Percentiles rank a stretch among this genome's conserved stretches.
phyloP scores from a whole-genome alignment of 2,113 vertebrate genomes.

The Mirounga angustirostris region DNA sequence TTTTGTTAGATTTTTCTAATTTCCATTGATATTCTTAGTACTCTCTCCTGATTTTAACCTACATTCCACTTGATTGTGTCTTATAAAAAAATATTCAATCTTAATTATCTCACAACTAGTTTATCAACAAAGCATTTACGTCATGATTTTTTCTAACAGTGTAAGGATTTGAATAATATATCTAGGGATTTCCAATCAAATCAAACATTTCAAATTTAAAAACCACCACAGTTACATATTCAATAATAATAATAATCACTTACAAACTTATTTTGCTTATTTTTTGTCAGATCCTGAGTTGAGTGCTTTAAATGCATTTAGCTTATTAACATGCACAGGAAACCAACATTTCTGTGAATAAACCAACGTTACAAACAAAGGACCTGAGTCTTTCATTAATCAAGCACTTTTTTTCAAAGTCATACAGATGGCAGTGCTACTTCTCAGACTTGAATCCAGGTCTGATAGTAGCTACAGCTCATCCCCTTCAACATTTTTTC shows the following conservation, averaged over 20 bases:
- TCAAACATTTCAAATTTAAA: background rate
- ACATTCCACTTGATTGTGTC: background rate
- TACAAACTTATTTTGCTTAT: background rate
- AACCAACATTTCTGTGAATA: background rate
- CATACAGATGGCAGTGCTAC: background rate
- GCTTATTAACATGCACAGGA: fast-evolving
- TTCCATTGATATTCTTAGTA: background rate
- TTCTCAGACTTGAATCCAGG: background rate
- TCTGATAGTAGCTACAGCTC: background rate
- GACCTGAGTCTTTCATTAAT: background rate
- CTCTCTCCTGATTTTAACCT: background rate
- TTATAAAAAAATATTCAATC: slow-evolving; percentile 15
- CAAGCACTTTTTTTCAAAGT: background rate
- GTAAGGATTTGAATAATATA: background rate
- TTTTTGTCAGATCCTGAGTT: background rate
- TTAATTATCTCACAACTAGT: background rate
- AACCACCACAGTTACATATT: background rate
- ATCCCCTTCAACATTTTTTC: background rate
- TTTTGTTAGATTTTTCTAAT: background rate
- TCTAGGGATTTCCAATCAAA: background rate
- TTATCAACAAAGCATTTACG: background rate
- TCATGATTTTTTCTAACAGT: background rate
- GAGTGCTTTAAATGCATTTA: background rate
- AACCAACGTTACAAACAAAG: background rate
- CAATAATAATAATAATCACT: background rate